Conservation (phyloP, 2,888 invertebrate species). For the Corbicula japonica region DNA sequence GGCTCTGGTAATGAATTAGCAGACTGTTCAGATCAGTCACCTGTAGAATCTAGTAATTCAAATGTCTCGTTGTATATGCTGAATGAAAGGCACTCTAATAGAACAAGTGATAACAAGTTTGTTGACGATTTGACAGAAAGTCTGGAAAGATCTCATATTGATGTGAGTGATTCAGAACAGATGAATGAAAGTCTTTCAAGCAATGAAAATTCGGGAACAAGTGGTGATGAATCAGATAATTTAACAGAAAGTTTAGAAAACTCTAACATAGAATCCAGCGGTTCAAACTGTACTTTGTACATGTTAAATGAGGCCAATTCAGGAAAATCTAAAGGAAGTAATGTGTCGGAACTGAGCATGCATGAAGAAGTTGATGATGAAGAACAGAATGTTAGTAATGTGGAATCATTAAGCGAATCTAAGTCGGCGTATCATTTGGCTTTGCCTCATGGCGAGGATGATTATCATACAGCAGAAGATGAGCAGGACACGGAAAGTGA, state of each 20-base stretch:
- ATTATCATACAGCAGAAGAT: constrained; percentile 8
- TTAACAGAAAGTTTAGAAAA: neutral
- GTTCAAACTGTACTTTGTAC: constrained; percentile 44
- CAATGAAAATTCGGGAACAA: no score
- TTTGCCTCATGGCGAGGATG: constrained; percentile 25
- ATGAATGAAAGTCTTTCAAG: no score
- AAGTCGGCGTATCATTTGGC: constrained; percentile 39
- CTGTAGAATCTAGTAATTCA: constrained; percentile 34
- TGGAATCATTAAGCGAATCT: neutral
- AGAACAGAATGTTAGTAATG: neutral
- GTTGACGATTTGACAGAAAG: no score
- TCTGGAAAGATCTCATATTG: no score
- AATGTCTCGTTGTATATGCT: constrained; percentile 41
- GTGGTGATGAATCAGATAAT: no score
- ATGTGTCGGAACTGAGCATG: neutral
- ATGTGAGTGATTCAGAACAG: no score
- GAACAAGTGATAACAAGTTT: no score
- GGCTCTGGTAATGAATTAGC: neutral
- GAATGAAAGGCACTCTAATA: no score
- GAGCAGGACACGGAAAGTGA: constrained; percentile 13
- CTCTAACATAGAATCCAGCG: constrained; percentile 24
- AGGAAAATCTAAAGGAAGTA: neutral
- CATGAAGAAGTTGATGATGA: constrained; percentile 14
- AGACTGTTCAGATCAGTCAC: neutral
- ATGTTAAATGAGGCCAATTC: constrained; percentile 37